A percentile compares a stretch with the other conserved stretches of the same genome.
Evolutionary conservation across 2,797 vertebrate genomes (phyloP).

Genomic region (Galagoides demidoff): DNA sequence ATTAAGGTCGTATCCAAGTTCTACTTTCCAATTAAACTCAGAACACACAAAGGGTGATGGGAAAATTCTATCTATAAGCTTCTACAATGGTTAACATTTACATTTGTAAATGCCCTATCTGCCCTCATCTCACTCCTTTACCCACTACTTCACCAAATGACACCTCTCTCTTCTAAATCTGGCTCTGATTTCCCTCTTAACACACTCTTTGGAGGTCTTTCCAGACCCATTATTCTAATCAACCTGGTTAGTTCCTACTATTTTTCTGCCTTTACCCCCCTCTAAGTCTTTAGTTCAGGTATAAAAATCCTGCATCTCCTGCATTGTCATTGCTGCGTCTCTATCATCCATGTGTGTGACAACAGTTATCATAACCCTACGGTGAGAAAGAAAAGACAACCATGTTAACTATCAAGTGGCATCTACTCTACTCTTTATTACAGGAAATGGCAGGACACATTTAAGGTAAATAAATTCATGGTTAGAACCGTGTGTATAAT

Average conservation of each 20-base stretch:
- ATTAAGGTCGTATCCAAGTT: not conserved
- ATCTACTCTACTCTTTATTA: not conserved
- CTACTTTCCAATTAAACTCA: slow-evolving; percentile 45
- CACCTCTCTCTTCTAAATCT: not conserved
- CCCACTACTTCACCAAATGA: not conserved
- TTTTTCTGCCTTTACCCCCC: not conserved
- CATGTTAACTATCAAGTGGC: not conserved
- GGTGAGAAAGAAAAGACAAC: not conserved
- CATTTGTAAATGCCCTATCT: not conserved
- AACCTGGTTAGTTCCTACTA: not conserved
- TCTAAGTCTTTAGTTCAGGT: not conserved
- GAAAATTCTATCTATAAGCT: not conserved
- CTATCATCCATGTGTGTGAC: not conserved
- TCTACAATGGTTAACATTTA: not conserved
- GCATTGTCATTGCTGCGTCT: not conserved
- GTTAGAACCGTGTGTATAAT: not conserved
- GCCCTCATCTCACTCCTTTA: not conserved
- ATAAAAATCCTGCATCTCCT: not conserved
- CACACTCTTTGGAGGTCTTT: not conserved
- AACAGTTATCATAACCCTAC: not conserved
- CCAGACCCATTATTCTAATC: not conserved
- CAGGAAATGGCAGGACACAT: not conserved
- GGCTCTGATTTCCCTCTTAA: not conserved
- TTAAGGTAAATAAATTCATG: not conserved
- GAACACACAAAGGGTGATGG: not conserved